phyloP scores from a whole-genome alignment of 2,797 vertebrate genomes.

The Pseudochromis fuscus region DNA sequence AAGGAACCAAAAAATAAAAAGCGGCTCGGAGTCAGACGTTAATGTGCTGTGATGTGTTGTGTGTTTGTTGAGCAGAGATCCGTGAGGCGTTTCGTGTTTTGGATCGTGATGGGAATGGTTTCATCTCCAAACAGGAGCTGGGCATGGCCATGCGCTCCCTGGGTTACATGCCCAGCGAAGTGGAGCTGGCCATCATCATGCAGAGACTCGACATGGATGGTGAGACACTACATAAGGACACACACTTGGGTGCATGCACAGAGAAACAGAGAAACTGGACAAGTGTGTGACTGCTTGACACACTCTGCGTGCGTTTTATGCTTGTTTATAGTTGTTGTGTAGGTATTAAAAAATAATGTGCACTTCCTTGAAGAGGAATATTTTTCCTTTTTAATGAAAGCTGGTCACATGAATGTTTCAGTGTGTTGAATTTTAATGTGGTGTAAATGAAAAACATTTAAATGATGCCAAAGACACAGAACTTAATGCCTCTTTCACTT shows the following conservation, averaged over 20 bases:
- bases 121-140: conserved; percentile 97
- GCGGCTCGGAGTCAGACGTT: background rate
- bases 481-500: conserved; percentile 4
- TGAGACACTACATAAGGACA: conserved; percentile 78
- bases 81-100: conserved; percentile 92
- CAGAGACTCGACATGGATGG: conserved; percentile 96
- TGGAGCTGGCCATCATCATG: conserved; percentile 97
- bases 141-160: conserved; percentile 96
- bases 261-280: background rate
- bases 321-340: conserved; percentile 15
- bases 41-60: conserved; percentile 23
- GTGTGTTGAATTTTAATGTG: conserved; percentile 31
- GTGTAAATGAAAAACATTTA: conserved; percentile 20
- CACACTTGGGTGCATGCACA: conserved; percentile 58
- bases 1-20: background rate
- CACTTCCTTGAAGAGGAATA: background rate
- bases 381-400: conserved; percentile 22
- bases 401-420: background rate
- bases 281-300: background rate
- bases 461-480: conserved; percentile 19
- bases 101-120: conserved; percentile 94
- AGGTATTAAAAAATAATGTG: background rate
- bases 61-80: conserved; percentile 86
- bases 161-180: conserved; percentile 96
- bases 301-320: background rate